Conservation (phyloP, 1,140 invertebrate genomes). For the Telenomus remus region DNA sequence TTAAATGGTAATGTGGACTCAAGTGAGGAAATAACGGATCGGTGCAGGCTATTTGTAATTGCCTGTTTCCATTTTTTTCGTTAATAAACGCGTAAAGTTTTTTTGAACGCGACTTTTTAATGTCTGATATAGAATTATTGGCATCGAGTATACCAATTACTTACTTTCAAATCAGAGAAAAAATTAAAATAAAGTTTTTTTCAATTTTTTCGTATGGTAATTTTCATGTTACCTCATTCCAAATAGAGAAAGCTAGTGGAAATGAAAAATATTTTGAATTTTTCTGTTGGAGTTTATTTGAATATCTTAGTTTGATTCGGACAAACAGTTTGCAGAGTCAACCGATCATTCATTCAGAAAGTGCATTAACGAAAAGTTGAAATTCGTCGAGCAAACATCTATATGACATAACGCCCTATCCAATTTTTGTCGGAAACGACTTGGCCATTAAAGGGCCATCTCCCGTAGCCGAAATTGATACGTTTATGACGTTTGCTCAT, state of each 20-base stretch:
- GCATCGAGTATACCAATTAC: background rate
- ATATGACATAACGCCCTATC: constrained; percentile 10
- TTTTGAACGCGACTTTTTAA: constrained; percentile 16
- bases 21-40: constrained; percentile 39
- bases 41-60: constrained; percentile 9
- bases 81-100: constrained; percentile 23
- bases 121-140: constrained; percentile 22
- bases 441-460: constrained; percentile 38
- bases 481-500: constrained; percentile 49
- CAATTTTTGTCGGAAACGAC: constrained; percentile 44
- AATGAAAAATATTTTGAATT: no score
- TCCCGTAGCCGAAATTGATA: constrained; percentile 42
- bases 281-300: no score
- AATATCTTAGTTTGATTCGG: no score
- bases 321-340: no score
- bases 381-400: constrained; percentile 1
- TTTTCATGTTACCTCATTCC: no score
- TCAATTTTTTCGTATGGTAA: no score
- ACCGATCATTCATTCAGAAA: no score
- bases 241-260: no score
- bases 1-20: constrained; percentile 34
- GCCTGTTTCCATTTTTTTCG: constrained; percentile 14
- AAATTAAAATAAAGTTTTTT: no score
- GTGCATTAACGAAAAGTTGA: background rate
- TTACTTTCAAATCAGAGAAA: background rate